A percentile compares a stretch with the other conserved stretches of the same genome.
phyloP scores from a whole-genome alignment of 1,140 invertebrate species.

The Melanaphis sacchari region DNA sequence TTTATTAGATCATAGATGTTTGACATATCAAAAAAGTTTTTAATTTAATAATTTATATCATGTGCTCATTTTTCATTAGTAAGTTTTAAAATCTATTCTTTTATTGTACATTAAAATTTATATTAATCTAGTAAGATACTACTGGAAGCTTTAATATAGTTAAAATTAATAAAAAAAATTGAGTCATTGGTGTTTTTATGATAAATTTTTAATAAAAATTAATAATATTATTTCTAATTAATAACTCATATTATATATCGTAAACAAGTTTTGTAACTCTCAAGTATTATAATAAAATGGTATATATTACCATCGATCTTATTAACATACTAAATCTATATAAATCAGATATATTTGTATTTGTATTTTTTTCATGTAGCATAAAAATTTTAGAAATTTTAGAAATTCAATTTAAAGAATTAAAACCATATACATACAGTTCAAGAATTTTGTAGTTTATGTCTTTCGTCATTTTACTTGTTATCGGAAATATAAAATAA shows the following conservation, averaged over 20 bases:
- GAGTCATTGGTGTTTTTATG: neutral
- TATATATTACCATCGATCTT: neutral
- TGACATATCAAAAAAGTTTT: neutral
- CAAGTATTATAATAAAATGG: neutral
- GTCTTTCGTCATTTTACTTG: neutral
- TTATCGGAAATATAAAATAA: neutral
- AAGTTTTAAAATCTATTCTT: neutral
- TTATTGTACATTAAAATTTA: neutral
- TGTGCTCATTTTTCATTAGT: neutral
- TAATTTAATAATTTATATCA: neutral
- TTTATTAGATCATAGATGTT: neutral
- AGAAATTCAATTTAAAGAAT: constrained; percentile 6
- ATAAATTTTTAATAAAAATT: neutral
- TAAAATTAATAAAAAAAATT: neutral
- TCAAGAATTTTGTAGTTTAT: neutral
- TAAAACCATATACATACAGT: neutral
- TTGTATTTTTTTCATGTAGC: neutral
- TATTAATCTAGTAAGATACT: neutral
- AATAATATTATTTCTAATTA: neutral
- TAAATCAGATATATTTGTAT: neutral
- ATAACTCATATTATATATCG: neutral
- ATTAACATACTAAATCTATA: neutral
- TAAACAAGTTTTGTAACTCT: neutral
- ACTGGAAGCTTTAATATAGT: neutral
- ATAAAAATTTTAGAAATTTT: neutral